Percentiles rank a stretch among this genome's conserved stretches.
Evolutionary conservation across 2,113 vertebrate species (phyloP).

Genomic region (Alectura lathami): DNA sequence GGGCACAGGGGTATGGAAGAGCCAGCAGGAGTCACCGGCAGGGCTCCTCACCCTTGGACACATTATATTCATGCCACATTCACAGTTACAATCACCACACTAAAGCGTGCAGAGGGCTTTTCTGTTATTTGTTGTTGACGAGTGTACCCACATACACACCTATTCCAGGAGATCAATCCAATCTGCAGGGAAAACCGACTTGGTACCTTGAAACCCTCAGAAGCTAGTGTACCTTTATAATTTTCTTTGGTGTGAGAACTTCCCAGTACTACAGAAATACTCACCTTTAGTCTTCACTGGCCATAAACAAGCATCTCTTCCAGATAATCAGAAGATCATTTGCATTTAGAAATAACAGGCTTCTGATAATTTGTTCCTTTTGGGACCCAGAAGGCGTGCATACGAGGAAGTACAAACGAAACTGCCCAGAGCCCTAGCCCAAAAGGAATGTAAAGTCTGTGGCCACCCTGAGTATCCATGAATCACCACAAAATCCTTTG

Average conservation of each 20-base stretch:
- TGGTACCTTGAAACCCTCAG: background rate
- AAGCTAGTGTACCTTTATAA: background rate
- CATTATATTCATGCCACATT: background rate
- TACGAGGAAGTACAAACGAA: background rate
- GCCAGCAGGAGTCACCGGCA: background rate
- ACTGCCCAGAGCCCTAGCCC: background rate
- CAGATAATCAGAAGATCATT: background rate
- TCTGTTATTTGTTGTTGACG: background rate
- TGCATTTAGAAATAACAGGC: background rate
- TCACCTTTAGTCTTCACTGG: background rate
- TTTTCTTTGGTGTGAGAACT: background rate
- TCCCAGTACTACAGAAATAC: background rate
- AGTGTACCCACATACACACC: background rate
- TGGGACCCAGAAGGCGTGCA: background rate
- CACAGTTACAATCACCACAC: background rate
- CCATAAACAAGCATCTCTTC: background rate
- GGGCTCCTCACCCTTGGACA: background rate
- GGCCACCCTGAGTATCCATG: background rate
- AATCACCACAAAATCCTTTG: background rate
- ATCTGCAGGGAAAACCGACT: background rate
- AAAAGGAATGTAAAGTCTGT: background rate
- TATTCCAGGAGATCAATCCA: background rate
- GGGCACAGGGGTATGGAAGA: background rate
- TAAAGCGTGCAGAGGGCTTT: background rate
- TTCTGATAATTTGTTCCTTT: background rate